Evolutionary conservation across 2,113 vertebrate species (phyloP).

Genomic region (Ceyx cyanopectus): DNA sequence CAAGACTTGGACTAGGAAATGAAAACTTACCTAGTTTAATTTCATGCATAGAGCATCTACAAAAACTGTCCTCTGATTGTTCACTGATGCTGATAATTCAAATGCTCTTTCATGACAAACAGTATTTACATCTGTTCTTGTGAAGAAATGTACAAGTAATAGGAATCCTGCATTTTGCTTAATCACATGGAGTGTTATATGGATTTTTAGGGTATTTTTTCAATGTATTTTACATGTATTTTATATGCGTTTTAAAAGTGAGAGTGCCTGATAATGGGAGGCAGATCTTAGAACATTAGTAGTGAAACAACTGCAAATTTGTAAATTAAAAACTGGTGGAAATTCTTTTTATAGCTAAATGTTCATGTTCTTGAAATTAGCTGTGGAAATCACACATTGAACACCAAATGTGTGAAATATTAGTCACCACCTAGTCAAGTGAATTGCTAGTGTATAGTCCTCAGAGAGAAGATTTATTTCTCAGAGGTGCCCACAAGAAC

Average conservation of each 20-base stretch:
- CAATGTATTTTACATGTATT: no score
- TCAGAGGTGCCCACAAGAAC: neutral
- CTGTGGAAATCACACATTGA: neutral
- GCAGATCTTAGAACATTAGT: neutral
- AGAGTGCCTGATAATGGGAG: neutral
- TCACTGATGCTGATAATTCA: neutral
- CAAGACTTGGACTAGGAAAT: neutral
- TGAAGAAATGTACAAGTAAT: neutral
- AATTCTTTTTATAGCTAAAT: neutral
- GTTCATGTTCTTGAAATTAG: neutral
- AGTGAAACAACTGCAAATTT: neutral
- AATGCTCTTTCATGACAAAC: neutral
- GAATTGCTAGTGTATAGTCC: neutral
- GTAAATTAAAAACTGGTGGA: neutral
- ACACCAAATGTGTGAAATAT: neutral
- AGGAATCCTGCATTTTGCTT: neutral
- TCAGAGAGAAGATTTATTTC: neutral
- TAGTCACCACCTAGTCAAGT: neutral
- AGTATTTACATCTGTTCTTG: neutral
- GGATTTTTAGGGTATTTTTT: no score
- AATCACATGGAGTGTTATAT: neutral
- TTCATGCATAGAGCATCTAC: neutral
- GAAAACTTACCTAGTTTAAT: neutral
- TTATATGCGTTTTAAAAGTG: neutral
- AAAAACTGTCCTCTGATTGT: neutral